Evolutionary conservation across 1,140 invertebrate species (phyloP).

Genomic region (Euwallacea similis): DNA sequence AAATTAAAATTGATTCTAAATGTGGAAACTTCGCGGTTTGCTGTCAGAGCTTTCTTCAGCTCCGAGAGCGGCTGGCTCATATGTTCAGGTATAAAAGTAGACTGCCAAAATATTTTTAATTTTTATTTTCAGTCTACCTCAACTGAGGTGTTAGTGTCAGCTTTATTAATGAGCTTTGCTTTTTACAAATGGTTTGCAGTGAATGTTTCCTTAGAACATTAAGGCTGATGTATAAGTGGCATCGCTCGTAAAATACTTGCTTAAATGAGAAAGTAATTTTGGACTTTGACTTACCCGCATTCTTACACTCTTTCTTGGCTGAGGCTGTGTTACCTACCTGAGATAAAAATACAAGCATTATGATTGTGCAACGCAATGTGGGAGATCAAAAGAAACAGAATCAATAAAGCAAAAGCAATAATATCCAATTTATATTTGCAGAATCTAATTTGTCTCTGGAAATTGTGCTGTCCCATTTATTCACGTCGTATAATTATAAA

Average conservation of each 20-base stretch:
- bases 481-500: slow-evolving; percentile 28
- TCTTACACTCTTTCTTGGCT: neutral
- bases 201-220: slow-evolving; percentile 27
- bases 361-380: neutral
- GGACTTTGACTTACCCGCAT: slow-evolving; percentile 3
- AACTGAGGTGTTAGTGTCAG: slow-evolving; percentile 35
- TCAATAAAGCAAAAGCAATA: slow-evolving; percentile 9
- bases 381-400: slow-evolving; percentile 9
- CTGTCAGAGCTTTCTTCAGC: slow-evolving; percentile 2
- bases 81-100: slow-evolving; percentile 30
- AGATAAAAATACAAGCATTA: neutral
- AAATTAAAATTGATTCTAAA: neutral
- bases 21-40: neutral
- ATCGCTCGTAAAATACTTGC: slow-evolving; percentile 14
- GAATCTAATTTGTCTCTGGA: slow-evolving; percentile 18
- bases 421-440: slow-evolving; percentile 10
- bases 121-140: slow-evolving; percentile 31
- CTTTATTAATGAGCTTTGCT: slow-evolving; percentile 36
- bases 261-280: slow-evolving; percentile 14
- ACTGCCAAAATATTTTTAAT: slow-evolving; percentile 33
- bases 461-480: slow-evolving; percentile 26
- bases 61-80: too few relatives aligned
- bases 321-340: neutral
- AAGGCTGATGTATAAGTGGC: slow-evolving; percentile 21
- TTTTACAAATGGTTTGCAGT: slow-evolving; percentile 23